phyloP scores from a whole-genome alignment of 2,888 invertebrate genomes.

The Alloscopus bannaensis region DNA sequence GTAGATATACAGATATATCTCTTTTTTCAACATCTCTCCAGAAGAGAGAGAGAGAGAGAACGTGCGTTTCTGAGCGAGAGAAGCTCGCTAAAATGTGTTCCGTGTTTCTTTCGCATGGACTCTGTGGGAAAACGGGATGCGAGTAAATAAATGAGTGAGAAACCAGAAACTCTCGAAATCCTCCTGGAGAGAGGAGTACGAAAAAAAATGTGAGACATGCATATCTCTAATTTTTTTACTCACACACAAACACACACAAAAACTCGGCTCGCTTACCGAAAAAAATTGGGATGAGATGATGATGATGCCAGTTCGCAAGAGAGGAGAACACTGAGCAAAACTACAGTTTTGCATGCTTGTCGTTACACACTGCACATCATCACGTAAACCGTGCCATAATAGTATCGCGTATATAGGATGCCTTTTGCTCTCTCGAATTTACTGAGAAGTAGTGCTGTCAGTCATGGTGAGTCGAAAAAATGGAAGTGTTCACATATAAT shows the following conservation, averaged over 20 bases:
- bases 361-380: conserved; percentile 1
- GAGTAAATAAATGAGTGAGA: neutral
- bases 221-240: conserved; percentile 1
- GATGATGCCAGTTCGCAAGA: conserved; percentile 37
- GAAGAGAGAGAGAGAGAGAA: too few species aligned
- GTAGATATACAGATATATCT: too few species aligned
- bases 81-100: too few species aligned
- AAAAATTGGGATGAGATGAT: conserved; percentile 6
- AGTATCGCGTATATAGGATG: too few species aligned
- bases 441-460: neutral
- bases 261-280: too few species aligned
- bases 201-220: conserved; percentile 2
- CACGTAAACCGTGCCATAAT: too few species aligned
- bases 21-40: too few species aligned
- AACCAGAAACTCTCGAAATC: too few species aligned
- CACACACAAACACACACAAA: neutral
- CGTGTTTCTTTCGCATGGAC: too few species aligned
- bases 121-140: neutral
- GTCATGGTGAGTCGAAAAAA: too few species aligned
- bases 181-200: neutral
- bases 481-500: too few species aligned
- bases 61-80: too few species aligned
- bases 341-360: conserved; percentile 42
- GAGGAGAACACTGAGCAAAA: conserved; percentile 40
- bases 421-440: neutral